Evolutionary conservation across 2,888 invertebrate species (phyloP).

Genomic region (Drosophila longiperda): DNA sequence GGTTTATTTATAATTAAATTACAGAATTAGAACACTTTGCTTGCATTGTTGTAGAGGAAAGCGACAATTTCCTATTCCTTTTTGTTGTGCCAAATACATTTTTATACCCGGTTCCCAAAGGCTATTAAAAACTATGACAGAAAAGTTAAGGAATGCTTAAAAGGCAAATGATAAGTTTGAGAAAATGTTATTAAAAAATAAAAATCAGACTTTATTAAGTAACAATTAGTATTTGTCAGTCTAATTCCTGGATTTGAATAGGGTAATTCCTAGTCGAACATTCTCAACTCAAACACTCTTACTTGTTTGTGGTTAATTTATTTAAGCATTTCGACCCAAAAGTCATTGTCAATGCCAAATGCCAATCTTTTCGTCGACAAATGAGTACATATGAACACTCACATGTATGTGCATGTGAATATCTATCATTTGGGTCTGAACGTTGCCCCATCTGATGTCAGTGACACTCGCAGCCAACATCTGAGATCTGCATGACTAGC

Average conservation of each 20-base stretch:
- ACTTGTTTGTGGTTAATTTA: conserved; percentile 32
- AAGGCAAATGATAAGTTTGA: neutral
- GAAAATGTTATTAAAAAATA: neutral
- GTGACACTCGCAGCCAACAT: conserved; percentile 69
- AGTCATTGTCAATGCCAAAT: conserved; percentile 80
- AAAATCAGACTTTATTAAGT: neutral
- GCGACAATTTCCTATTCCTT: conserved; percentile 16
- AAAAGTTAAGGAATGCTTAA: neutral
- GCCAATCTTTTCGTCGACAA: conserved; percentile 70
- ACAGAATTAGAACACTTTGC: conserved; percentile 61
- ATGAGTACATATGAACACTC: conserved; percentile 27
- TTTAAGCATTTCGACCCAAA: conserved; percentile 52
- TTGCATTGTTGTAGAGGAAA: conserved; percentile 40
- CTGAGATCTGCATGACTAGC: conserved; percentile 62
- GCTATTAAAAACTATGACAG: neutral
- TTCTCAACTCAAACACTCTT: conserved; percentile 4
- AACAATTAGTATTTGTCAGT: neutral
- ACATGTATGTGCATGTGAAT: conserved; percentile 12
- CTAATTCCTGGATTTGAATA: neutral
- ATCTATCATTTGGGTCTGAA: conserved; percentile 14
- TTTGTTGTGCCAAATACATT: neutral
- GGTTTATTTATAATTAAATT: conserved; percentile 43
- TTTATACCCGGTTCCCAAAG: neutral
- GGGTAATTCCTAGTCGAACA: neutral
- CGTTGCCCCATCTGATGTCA: conserved; percentile 73